A percentile compares a stretch with the other conserved stretches of the same genome.
Conservation (phyloP, 1,140 invertebrate species). For the Apis cerana region DNA sequence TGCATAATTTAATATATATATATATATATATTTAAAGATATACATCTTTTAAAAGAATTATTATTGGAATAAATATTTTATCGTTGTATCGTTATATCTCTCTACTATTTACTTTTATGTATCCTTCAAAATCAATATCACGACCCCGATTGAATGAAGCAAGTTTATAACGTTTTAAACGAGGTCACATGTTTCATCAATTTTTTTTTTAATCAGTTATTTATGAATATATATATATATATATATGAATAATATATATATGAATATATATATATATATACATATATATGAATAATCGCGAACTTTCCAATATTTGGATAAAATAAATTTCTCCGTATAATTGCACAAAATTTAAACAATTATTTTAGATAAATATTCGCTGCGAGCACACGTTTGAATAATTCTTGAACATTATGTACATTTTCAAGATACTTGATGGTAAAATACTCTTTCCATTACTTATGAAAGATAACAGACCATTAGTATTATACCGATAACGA, state of each 20-base stretch:
- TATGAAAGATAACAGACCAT: slow-evolving; percentile 29
- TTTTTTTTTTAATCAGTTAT: not conserved
- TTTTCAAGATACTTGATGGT: not conserved
- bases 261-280: too few species aligned
- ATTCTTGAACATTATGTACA: not conserved
- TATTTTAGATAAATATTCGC: not conserved
- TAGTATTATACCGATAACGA: slow-evolving; percentile 38
- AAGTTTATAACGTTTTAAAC: slow-evolving; percentile 18
- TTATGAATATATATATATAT: too few species aligned
- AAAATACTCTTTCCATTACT: slow-evolving; percentile 30
- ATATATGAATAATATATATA: too few species aligned
- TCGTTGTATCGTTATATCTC: not conserved
- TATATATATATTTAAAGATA: too few species aligned
- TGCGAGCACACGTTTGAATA: not conserved
- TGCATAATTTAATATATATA: not conserved
- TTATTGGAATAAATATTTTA: slow-evolving; percentile 19
- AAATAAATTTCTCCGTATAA: not conserved
- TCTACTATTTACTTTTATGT: slow-evolving; percentile 34
- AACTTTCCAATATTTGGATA: not conserved
- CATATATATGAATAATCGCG: not conserved
- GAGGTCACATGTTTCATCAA: slow-evolving; percentile 31
- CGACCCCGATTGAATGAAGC: slow-evolving; percentile 13
- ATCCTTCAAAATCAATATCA: slow-evolving; percentile 37
- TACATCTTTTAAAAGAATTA: not conserved
- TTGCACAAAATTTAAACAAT: not conserved